Base-by-base conservation (phyloP, 2,888 invertebrate genomes). In the Norana najaformis region DNA sequence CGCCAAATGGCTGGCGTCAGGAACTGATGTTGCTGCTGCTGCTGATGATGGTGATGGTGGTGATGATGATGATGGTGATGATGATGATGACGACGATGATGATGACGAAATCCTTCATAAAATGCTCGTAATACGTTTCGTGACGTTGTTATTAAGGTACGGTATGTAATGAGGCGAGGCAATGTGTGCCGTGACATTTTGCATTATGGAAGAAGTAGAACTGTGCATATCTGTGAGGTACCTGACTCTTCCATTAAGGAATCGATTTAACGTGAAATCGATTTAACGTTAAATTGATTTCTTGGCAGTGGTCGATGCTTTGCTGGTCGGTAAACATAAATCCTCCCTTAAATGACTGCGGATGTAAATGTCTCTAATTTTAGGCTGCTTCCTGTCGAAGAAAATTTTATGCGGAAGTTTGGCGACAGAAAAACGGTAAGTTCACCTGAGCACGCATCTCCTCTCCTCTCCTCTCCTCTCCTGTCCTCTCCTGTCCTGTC, bases 401-500 rank as follows among this genome's bases (percentile, higher is more conserved):
- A 53, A 39, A 90, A 89, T n/a, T 91, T 91, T 69, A 91, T 90
- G 91, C 85, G 88, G 39, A 85, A 53, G 36, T 90, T 90, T 39
- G 88, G 88, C 34, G 89, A 89, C 35, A n/a, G 90, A 38, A 90
- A 90, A 90, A 89, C 90, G 39, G 90, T 90, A 36, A 90, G 90
- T 83, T 37, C 18, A 85, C 23, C 36, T 69, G 69, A 69, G 23
- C 23, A 1, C 41, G 14, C 41, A 16, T 41, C 41, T 41, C 16
- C 41, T 5, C 13, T 14, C 41, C 3, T 41, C 13, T 41, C n/a
- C n/a, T n/a, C n/a, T n/a, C n/a, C n/a, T n/a, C n/a, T n/a, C n/a
- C n/a, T n/a, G n/a, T n/a, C n/a, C n/a, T n/a, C n/a, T n/a, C n/a
- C n/a, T n/a, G n/a, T n/a, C n/a, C n/a, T n/a, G n/a, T n/a, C n/a